phyloP scores from a whole-genome alignment of 2,113 vertebrate genomes.

The Carollia perspicillata region DNA sequence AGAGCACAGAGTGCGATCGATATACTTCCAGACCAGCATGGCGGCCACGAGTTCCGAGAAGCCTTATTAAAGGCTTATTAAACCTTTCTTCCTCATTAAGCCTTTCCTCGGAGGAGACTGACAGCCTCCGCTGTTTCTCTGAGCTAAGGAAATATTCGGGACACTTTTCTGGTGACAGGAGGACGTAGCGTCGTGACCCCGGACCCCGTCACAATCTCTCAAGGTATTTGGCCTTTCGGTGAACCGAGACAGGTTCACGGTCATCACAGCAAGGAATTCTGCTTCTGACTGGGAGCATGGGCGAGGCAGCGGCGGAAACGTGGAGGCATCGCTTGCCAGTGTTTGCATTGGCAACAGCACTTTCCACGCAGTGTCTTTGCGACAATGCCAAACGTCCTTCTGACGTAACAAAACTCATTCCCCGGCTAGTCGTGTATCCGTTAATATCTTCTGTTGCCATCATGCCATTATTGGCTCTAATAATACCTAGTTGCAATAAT shows the following conservation, averaged over 20 bases:
- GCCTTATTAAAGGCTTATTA: not conserved
- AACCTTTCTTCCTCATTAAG: slow-evolving; percentile 16
- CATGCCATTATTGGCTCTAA: slow-evolving; percentile 58
- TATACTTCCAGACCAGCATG: not conserved
- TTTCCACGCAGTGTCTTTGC: slow-evolving; percentile 34
- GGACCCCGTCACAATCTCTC: not conserved
- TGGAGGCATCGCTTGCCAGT: not conserved
- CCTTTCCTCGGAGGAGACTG: not conserved
- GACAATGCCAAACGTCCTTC: slow-evolving; percentile 61
- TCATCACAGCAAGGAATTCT: slow-evolving; percentile 22
- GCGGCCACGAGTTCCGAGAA: not conserved
- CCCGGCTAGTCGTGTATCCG: slow-evolving; percentile 47
- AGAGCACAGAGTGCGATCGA: not conserved
- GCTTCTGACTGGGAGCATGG: slow-evolving; percentile 24
- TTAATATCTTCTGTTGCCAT: slow-evolving; percentile 56
- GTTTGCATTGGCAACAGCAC: slow-evolving; percentile 43
- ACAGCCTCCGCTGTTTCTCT: not conserved
- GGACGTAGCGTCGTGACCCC: not conserved
- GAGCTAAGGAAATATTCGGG: slow-evolving; percentile 18
- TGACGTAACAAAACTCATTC: slow-evolving; percentile 29
- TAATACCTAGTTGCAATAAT: slow-evolving; percentile 67
- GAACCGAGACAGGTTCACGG: not conserved
- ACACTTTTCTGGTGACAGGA: slow-evolving; percentile 24
- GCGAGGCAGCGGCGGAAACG: not conserved
- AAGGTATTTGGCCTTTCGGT: slow-evolving; percentile 43